A percentile compares a stretch with the other conserved stretches of the same genome.
These are phyloP conservation scores for Actenoides lindsayi DNA, from an alignment of 2,113 vertebrate species.

Conservation along the genomic window DNA sequence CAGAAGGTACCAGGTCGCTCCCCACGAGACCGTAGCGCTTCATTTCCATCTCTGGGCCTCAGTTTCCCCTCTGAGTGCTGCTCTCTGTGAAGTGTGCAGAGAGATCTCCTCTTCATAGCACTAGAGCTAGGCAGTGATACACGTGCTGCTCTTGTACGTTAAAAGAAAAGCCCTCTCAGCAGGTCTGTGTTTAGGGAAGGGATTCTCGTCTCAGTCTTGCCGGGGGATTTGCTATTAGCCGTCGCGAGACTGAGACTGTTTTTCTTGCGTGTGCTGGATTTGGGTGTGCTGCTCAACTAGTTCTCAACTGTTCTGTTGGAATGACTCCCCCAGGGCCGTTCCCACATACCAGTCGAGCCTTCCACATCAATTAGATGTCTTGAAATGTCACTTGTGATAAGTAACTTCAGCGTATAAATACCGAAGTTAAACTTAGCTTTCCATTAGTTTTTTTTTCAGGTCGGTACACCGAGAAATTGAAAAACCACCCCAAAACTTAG, in stretches of 20 bases:
- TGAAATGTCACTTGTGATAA: background rate
- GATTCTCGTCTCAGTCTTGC: background rate
- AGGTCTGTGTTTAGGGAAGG: background rate
- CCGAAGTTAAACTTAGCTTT: background rate
- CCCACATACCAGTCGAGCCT: background rate
- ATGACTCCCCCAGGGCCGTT: background rate
- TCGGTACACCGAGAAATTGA: background rate
- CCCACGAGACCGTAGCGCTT: fast-evolving
- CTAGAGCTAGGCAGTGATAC: background rate
- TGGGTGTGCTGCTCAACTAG: background rate
- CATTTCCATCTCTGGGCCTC: background rate
- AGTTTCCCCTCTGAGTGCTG: background rate
- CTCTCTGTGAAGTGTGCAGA: background rate
- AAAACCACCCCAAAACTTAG: background rate
- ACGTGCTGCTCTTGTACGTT: fast-evolving
- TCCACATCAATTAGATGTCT: background rate
- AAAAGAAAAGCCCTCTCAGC: background rate
- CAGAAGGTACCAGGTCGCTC: background rate
- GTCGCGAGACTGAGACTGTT: background rate
- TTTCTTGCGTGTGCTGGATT: background rate
- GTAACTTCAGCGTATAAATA: background rate
- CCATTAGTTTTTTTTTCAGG: background rate
- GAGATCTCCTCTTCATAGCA: background rate
- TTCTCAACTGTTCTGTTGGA: background rate
- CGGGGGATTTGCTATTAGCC: background rate